Conservation (phyloP, 2,888 invertebrate species). For the Macrophya alboannulata region DNA sequence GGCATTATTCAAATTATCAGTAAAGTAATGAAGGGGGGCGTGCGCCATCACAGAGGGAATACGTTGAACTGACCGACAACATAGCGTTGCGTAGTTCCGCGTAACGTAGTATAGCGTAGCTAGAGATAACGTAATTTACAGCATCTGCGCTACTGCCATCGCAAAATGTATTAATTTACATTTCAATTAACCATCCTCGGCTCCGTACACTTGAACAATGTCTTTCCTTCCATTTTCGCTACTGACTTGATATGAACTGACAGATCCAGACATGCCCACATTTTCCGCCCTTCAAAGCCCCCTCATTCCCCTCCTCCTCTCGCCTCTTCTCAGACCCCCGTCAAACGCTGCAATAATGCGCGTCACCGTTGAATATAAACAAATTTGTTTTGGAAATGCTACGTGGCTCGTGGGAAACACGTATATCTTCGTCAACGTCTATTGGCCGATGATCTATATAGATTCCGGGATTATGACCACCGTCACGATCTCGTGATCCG, state of each 20-base stretch:
- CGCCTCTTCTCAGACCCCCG: conserved; percentile 59
- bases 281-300: conserved; percentile 61
- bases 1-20: conserved; percentile 50
- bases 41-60: conserved; percentile 56
- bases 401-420: conserved; percentile 14
- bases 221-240: conserved; percentile 61
- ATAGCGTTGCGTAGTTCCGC: conserved; percentile 24
- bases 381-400: conserved; percentile 45
- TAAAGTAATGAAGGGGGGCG: conserved; percentile 49
- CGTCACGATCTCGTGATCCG: neutral
- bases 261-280: conserved; percentile 64
- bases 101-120: neutral
- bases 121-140: conserved; percentile 52
- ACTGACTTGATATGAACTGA: conserved; percentile 67
- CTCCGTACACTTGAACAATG: conserved; percentile 65
- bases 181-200: conserved; percentile 65
- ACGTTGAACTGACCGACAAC: conserved; percentile 50
- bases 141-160: conserved; percentile 53
- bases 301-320: conserved; percentile 59
- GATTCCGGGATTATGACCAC: conserved; percentile 12
- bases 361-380: conserved; percentile 54
- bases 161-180: conserved; percentile 67
- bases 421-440: neutral
- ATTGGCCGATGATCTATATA: neutral
- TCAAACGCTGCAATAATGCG: conserved; percentile 60